Percentiles rank a stretch among this genome's conserved stretches.
Evolutionary conservation across 2,797 vertebrate genomes (phyloP).

Genomic region (Sparidentex hasta): DNA sequence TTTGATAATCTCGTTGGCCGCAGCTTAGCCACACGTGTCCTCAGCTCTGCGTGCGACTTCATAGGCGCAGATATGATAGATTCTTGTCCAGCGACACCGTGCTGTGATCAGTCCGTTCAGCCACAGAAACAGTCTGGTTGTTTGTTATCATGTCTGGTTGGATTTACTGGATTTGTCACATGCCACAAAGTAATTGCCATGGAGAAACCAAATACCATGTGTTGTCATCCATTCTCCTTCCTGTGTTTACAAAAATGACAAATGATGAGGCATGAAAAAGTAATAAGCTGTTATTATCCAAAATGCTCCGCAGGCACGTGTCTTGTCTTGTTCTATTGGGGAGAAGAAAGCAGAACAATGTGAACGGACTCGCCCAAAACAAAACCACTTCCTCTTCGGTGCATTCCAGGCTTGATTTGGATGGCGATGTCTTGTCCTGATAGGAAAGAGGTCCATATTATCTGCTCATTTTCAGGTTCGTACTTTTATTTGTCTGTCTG

Average conservation of each 20-base stretch:
- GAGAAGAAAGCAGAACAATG: neutral
- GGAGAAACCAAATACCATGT: neutral
- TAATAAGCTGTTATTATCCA: slow-evolving; percentile 27
- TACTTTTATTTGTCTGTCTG: too few species aligned
- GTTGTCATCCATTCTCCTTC: slow-evolving; percentile 1
- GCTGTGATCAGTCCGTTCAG: slow-evolving; percentile 45
- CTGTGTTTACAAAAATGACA: slow-evolving; percentile 49
- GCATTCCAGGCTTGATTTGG: too few species aligned
- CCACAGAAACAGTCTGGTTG: slow-evolving; percentile 20
- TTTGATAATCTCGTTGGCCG: slow-evolving; percentile 70
- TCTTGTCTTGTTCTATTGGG: slow-evolving; percentile 22
- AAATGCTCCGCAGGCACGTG: slow-evolving; percentile 22
- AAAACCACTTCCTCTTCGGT: too few species aligned
- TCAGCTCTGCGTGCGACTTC: slow-evolving; percentile 27
- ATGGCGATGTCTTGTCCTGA: too few species aligned
- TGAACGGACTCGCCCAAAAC: neutral
- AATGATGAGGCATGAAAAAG: slow-evolving; percentile 5
- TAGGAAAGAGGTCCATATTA: too few species aligned
- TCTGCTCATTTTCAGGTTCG: neutral
- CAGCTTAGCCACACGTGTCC: slow-evolving; percentile 41
- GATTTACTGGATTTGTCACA: slow-evolving; percentile 6
- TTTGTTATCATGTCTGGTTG: slow-evolving; percentile 17
- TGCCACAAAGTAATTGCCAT: neutral
- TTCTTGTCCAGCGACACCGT: slow-evolving; percentile 31
- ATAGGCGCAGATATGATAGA: slow-evolving; percentile 39